Evolutionary conservation across 2,888 invertebrate genomes (phyloP).

Genomic region (Xanthia togata): DNA sequence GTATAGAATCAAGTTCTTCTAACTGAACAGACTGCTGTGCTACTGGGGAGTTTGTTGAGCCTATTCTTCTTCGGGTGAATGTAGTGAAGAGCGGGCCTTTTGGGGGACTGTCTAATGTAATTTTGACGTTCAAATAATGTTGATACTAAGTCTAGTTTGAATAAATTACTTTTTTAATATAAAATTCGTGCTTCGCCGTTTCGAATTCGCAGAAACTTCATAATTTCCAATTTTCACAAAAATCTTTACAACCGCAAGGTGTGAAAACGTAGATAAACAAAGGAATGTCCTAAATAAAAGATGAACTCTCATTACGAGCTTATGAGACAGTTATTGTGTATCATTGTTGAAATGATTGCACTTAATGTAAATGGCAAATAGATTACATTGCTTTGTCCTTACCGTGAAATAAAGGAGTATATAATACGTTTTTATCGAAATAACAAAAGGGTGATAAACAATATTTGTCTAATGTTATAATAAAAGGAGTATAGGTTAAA

Average conservation of each 20-base stretch:
- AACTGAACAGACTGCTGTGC: background rate
- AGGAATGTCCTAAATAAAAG: background rate
- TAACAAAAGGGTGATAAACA: too few species aligned
- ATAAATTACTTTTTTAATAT: background rate
- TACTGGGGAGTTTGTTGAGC: background rate
- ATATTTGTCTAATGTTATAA: too few species aligned
- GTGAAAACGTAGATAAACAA: background rate
- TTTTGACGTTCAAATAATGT: background rate
- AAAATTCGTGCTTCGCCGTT: background rate
- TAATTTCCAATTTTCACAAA: background rate
- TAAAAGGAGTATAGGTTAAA: background rate
- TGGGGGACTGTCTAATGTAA: background rate
- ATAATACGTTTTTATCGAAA: too few species aligned
- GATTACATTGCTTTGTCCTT: too few species aligned
- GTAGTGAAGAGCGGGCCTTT: background rate
- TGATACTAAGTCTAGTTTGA: background rate
- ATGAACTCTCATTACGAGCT: background rate
- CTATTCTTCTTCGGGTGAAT: background rate
- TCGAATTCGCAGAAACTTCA: background rate
- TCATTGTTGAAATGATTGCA: too few species aligned
- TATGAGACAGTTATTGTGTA: background rate
- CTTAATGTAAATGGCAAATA: too few species aligned
- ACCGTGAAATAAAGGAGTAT: too few species aligned
- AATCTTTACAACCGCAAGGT: background rate
- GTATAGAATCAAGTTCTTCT: background rate